Base-by-base conservation (phyloP, 2,113 vertebrate species). In the Scopus umbretta region DNA sequence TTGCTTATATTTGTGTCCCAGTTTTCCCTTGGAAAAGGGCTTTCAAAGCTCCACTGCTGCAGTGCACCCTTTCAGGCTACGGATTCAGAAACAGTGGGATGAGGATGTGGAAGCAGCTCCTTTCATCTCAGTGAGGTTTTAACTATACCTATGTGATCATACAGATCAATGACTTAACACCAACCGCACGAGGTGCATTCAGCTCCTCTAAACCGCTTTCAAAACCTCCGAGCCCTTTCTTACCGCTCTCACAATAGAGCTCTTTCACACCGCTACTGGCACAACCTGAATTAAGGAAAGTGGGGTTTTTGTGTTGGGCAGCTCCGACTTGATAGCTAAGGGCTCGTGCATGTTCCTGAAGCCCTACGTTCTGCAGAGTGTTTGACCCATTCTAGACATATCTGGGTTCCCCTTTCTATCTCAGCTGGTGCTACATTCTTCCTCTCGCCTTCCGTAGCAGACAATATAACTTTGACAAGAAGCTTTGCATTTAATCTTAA, bases 401-500 rank as follows among this genome's bases (percentile, higher is more conserved):
- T 32, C n/a, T 53, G 80, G 8, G 36, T 52, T 86, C 79, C 95
- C 43, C 70, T 74, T 71, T 38, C 58, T 30, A 2, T 42, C 78
- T 36, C 58, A 59, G 66, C 96, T 81, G 86, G n/a, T 63, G 65
- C 40, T 30, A 2, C 22, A 1, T 70, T 20, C 38, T 47, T 59
- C 73, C n/a, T 88, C 81, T 65, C 9, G 3, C 62, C 79, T 80
- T 49, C 82, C 30, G 0, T 6, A 56, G 17, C 53, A 72, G 53
- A 16, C 76, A 29, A 7, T 55, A 4, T 10, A 36, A 6, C 43
- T 88, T 13, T n/a, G 59, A 86, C 59, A 47, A 88, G 80, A 18
- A 91, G 92, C 76, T 83, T 81, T 75, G 61, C 30, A 9, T 84
- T 82, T 92, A 61, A 92, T 86, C 88, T 65, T 65, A 79, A 94